phyloP scores from a whole-genome alignment of 2,888 invertebrate genomes.

The Mycalesis mineus region DNA sequence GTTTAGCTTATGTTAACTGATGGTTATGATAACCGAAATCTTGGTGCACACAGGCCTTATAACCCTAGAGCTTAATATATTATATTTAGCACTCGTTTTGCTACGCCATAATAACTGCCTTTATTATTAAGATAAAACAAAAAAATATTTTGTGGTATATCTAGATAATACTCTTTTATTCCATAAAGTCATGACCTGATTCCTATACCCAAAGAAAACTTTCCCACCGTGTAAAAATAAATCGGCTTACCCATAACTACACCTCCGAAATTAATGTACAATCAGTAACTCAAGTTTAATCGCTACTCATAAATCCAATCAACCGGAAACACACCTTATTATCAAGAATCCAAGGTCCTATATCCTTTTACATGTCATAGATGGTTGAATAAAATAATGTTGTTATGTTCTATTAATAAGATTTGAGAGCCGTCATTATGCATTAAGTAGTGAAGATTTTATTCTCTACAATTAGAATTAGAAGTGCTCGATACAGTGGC shows the following conservation, averaged over 20 bases:
- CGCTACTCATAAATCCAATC: constrained; percentile 2
- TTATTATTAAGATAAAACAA: no score
- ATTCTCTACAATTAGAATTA: constrained; percentile 39
- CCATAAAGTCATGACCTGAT: no score
- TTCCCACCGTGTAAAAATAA: constrained; percentile 51
- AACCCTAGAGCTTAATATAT: no score
- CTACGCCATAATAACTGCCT: no score
- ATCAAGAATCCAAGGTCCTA: no score
- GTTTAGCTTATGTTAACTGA: no score
- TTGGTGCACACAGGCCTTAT: no score
- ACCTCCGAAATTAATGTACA: constrained; percentile 29
- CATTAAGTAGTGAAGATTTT: constrained; percentile 40
- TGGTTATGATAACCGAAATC: no score
- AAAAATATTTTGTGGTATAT: no score
- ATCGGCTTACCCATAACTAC: constrained; percentile 37
- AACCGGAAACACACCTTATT: constrained; percentile 7
- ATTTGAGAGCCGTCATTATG: constrained; percentile 38
- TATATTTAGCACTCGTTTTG: no score
- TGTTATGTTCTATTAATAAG: constrained; percentile 37
- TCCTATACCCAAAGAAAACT: constrained; percentile 17
- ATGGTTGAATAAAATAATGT: constrained; percentile 26
- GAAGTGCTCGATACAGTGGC: constrained; percentile 37
- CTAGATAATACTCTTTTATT: no score
- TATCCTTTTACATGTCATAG: not conserved
- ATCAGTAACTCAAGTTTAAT: constrained; percentile 31